Conservation (phyloP, 2,797 vertebrate genomes). For the Bradypodion ventrale region DNA sequence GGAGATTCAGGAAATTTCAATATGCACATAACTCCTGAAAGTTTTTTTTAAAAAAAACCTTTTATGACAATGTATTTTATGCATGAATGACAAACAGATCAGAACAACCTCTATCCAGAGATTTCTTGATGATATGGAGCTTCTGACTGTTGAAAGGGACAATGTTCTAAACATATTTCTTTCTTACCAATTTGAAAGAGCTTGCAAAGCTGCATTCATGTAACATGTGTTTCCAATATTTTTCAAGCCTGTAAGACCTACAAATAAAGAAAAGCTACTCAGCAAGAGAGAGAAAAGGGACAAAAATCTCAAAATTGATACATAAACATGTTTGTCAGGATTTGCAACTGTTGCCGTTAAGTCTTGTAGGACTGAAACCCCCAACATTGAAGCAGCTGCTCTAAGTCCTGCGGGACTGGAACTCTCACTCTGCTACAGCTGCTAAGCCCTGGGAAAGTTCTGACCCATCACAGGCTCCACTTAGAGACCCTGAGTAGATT, state of each 20-base stretch:
- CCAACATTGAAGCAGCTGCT: too few species aligned
- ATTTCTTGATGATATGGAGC: not conserved
- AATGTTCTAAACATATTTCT: slow-evolving; percentile 4
- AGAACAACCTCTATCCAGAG: not conserved
- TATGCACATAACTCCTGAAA: not conserved
- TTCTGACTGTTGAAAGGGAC: not conserved
- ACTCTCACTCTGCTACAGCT: too few species aligned
- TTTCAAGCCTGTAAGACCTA: slow-evolving; percentile 96
- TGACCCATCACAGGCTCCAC: too few species aligned
- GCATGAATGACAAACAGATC: not conserved
- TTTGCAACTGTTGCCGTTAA: too few species aligned
- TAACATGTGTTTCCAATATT: slow-evolving; percentile 99
- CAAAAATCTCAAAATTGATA: too few species aligned
- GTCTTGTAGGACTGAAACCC: too few species aligned
- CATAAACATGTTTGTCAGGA: too few species aligned
- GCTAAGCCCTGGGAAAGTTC: too few species aligned
- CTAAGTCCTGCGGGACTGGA: too few species aligned
- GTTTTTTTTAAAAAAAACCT: not conserved
- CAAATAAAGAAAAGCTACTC: slow-evolving; percentile 49
- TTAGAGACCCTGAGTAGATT: too few species aligned
- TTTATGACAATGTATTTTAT: not conserved
- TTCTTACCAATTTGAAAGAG: slow-evolving; percentile 96
- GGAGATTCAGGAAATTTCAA: not conserved
- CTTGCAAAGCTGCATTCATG: slow-evolving; percentile 98
- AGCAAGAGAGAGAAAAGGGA: too few species aligned